Percentiles rank a stretch among this genome's conserved stretches.
These are phyloP conservation scores for Bufo bufo DNA, from an alignment of 2,113 vertebrate genomes.

Conservation along the genomic window DNA sequence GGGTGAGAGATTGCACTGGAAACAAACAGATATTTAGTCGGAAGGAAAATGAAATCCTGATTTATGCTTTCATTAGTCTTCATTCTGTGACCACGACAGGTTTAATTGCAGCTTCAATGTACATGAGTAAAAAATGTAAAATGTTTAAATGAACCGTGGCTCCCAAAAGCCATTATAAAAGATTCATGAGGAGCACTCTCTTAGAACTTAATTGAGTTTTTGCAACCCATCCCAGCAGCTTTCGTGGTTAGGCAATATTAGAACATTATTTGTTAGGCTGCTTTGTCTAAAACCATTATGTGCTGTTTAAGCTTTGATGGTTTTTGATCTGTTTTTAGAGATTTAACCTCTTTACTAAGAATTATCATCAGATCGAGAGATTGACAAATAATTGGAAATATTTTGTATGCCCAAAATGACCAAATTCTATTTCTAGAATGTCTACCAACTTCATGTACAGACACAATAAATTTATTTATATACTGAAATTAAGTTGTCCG, in stretches of 20 bases:
- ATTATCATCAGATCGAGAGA: neutral
- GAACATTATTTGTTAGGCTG: constrained; percentile 63
- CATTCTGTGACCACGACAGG: constrained; percentile 67
- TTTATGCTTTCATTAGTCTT: constrained; percentile 69
- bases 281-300: constrained; percentile 65
- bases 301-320: constrained; percentile 60
- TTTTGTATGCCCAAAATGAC: neutral
- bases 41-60: constrained; percentile 68
- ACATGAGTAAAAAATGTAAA: constrained; percentile 77
- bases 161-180: constrained; percentile 83
- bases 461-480: neutral
- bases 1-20: constrained; percentile 17
- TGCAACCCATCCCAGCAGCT: constrained; percentile 65
- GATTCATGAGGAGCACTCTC: constrained; percentile 75
- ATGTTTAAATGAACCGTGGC: constrained; percentile 73
- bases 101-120: constrained; percentile 69
- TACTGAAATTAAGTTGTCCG: neutral
- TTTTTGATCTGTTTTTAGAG: constrained; percentile 64
- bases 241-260: constrained; percentile 69
- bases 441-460: neutral
- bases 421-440: constrained; percentile 10
- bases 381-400: neutral
- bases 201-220: constrained; percentile 66
- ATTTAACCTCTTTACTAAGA: constrained; percentile 63
- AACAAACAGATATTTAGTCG: constrained; percentile 62